Conservation (phyloP, 2,888 invertebrate species). For the Xestoiulus laeticollis region DNA sequence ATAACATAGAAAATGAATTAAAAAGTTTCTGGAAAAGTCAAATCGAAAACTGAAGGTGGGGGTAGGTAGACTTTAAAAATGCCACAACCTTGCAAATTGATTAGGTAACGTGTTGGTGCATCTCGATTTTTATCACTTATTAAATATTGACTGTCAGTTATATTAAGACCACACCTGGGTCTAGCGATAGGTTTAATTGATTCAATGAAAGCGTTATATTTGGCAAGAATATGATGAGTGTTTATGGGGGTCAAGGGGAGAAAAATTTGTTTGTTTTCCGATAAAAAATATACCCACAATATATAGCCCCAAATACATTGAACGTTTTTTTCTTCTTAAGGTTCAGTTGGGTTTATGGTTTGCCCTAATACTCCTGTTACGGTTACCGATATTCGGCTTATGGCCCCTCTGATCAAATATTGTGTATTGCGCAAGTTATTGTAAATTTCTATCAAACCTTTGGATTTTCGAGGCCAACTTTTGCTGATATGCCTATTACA, state of each 20-base stretch:
- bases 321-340: not conserved
- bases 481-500: constrained; percentile 12
- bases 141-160: not conserved
- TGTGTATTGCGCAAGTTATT: constrained; percentile 34
- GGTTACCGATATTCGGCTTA: not conserved
- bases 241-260: not conserved
- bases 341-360: not conserved
- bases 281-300: not conserved
- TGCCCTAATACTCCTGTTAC: not conserved
- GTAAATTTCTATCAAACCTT: constrained; percentile 18
- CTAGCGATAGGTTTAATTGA: not conserved
- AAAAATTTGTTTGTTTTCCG: not conserved
- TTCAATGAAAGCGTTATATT: not conserved
- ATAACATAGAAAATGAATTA: not conserved
- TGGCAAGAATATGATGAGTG: not conserved
- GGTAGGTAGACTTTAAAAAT: not conserved
- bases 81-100: not conserved
- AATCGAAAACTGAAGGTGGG: not conserved
- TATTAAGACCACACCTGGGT: constrained; percentile 10
- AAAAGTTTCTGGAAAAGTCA: not conserved
- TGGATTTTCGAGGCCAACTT: constrained; percentile 38
- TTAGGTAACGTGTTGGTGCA: constrained; percentile 28
- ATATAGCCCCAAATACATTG: not conserved
- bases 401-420: not conserved
- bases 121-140: constrained; percentile 10